These are phyloP conservation scores for Sycobia sp. DNA, from an alignment of 1,140 invertebrate genomes.

Conservation along the genomic window DNA sequence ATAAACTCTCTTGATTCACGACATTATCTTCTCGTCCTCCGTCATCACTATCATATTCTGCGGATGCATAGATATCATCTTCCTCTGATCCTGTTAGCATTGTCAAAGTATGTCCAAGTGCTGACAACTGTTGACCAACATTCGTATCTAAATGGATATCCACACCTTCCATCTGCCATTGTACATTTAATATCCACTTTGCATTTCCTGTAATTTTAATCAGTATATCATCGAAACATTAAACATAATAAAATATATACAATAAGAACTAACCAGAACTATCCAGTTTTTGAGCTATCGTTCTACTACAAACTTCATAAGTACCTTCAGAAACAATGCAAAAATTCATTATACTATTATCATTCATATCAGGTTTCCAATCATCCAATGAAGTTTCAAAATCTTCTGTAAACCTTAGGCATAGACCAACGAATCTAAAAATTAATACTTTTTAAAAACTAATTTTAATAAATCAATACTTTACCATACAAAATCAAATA, in stretches of 20 bases:
- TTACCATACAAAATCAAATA: not conserved
- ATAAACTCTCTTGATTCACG: conserved; percentile 69
- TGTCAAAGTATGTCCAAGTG: conserved; percentile 92
- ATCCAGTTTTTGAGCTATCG: conserved; percentile 77
- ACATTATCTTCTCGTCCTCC: conserved; percentile 74
- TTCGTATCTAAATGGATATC: conserved; percentile 95
- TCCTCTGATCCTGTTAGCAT: conserved; percentile 88
- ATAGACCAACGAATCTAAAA: conserved; percentile 84
- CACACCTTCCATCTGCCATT: conserved; percentile 99
- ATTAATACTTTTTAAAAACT: conserved; percentile 41
- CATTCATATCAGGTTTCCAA: conserved; percentile 91
- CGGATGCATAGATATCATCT: conserved; percentile 72
- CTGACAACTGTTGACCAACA: conserved; percentile 93
- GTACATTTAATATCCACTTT: conserved; percentile 97
- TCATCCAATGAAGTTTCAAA: conserved; percentile 96
- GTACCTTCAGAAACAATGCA: conserved; percentile 97
- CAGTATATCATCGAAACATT: no score
- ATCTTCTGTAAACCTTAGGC: conserved; percentile 92
- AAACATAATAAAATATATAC: not conserved
- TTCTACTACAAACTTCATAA: conserved; percentile 94
- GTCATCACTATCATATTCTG: conserved; percentile 79
- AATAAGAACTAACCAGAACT: conserved; percentile 59
- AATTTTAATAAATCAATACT: not conserved
- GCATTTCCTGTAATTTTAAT: conserved; percentile 76
- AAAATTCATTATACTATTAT: conserved; percentile 88